Percentiles rank a stretch among this genome's conserved stretches.
Evolutionary conservation across 2,888 invertebrate species (phyloP).

Genomic region (Eupeodes latifasciatus): DNA sequence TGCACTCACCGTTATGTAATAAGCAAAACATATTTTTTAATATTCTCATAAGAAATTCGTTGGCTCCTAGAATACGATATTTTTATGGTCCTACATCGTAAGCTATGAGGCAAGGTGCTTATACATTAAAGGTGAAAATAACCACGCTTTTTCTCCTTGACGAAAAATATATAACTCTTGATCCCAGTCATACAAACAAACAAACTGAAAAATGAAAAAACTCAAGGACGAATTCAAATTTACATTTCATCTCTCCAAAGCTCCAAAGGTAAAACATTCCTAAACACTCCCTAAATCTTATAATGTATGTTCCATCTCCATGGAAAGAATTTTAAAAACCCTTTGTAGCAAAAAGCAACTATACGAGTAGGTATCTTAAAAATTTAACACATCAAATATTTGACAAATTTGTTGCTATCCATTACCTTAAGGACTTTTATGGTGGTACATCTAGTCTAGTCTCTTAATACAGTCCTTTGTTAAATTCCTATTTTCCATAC

Average conservation of each 20-base stretch:
- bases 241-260: neutral
- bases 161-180: no score
- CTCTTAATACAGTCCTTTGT: neutral
- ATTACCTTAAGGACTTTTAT: neutral
- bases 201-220: no score
- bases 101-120: no score
- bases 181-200: no score
- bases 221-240: no score
- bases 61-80: no score
- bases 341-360: neutral
- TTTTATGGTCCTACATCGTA: no score
- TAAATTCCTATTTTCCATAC: neutral
- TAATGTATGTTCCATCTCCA: neutral
- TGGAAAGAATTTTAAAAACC: neutral
- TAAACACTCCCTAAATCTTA: neutral
- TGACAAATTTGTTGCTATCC: conserved; percentile 4
- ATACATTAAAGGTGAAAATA: no score
- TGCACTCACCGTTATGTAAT: no score
- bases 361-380: neutral
- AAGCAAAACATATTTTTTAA: no score
- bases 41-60: no score
- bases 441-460: neutral
- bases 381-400: neutral
- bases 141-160: no score
- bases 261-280: neutral